Base-by-base conservation (phyloP, 2,888 invertebrate genomes). In the Germaria angustata region DNA sequence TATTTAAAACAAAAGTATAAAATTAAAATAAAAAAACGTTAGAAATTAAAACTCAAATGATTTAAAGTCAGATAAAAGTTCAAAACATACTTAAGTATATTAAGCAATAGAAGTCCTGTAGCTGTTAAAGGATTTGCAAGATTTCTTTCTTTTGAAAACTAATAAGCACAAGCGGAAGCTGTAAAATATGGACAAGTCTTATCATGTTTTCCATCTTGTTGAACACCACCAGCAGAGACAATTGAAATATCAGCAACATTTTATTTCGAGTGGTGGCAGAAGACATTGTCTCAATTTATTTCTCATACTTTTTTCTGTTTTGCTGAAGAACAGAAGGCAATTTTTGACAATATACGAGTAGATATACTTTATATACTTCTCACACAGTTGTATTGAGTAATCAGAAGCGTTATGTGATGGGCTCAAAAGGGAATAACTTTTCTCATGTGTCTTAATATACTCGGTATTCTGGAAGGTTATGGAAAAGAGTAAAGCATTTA, bases 231-330 rank as follows among this genome's bases (percentile, higher is more conserved):
- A 79, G 75, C 82, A 75, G 82, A 66, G 82, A 79, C 89, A 89
- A 88, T 89, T 90, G 90, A 89, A 90, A 89, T 88, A 89, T 90
- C 89, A 89, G 90, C 90, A 89, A 89, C 88, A 87, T 82, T 81
- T 89, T 87, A 86, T 72, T 85, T 77, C 72, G 41, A 65, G 80
- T 68, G 44, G 44, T 55, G 51, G 61, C 55, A 63, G 63, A 55
- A 53, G 36, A 59, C 41, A 59, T 66, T 73, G 72, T 72, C 79
- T 80, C 66, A 65, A 76, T 66, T 57, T 76, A 63, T 63, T 82
- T 32, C 22, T 39, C 0, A 20, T n/a, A 11, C 24, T 32, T 66
- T 36, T 57, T 36, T 36, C 28, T 3, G 28, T 28, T 41, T 49
- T 11, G 5, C 11, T 75, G 13, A 49, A 36, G 41, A 71, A 71